These are phyloP conservation scores for Spialia ferax DNA, from an alignment of 2,888 invertebrate species.

Conservation along the genomic window DNA sequence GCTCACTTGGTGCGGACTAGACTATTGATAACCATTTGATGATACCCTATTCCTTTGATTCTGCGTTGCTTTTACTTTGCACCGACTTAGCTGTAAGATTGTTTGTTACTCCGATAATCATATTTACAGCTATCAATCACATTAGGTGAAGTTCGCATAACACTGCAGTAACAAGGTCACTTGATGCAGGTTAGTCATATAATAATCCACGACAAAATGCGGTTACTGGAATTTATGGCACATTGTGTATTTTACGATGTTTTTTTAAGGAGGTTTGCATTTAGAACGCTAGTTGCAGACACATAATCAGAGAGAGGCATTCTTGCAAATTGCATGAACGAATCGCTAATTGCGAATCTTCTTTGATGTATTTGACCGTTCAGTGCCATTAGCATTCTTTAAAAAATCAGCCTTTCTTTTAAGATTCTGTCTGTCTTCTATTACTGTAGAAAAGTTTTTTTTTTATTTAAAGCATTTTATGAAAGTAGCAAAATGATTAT, in stretches of 20 bases:
- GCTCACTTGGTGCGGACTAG: conserved; percentile 34
- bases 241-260: conserved; percentile 46
- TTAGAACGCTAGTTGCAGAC: conserved; percentile 44
- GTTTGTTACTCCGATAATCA: conserved; percentile 54
- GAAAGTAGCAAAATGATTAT: background rate
- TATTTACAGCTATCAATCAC: conserved; percentile 64
- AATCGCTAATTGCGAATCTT: conserved; percentile 47
- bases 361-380: background rate
- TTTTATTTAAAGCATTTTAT: background rate
- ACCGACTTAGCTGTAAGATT: conserved; percentile 18
- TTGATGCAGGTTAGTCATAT: conserved; percentile 58
- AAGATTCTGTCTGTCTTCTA: background rate
- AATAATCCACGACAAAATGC: conserved; percentile 53
- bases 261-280: conserved; percentile 21
- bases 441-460: background rate
- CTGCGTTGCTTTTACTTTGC: conserved; percentile 49
- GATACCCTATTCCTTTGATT: conserved; percentile 42
- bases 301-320: conserved; percentile 37
- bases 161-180: conserved; percentile 74
- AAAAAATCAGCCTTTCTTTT: background rate
- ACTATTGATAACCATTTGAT: conserved; percentile 38
- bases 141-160: conserved; percentile 64
- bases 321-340: conserved; percentile 52
- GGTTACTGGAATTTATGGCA: conserved; percentile 50
- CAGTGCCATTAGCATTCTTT: background rate